A percentile compares a stretch with the other conserved stretches of the same genome.
phyloP scores from a whole-genome alignment of 2,888 invertebrate species.

The Geotrupes spiniger region DNA sequence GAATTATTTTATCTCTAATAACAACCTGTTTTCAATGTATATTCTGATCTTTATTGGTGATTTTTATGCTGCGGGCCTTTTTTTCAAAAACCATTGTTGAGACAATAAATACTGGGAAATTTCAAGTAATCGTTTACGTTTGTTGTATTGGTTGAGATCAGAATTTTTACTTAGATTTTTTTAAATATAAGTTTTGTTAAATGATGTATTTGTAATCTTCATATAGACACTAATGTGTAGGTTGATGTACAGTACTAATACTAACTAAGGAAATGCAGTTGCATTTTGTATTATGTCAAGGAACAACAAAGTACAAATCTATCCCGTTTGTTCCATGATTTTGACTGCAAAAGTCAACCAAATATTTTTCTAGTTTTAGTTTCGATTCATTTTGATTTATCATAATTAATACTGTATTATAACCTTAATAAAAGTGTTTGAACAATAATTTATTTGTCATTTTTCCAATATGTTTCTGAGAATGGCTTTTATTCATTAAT shows the following conservation, averaged over 20 bases:
- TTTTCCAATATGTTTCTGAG: background rate
- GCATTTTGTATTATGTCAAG: constrained; percentile 27
- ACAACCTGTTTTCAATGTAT: no score
- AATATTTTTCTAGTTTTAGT: constrained; percentile 46
- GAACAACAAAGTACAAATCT: constrained; percentile 40
- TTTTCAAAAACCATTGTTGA: no score
- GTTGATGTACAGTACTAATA: constrained; percentile 21
- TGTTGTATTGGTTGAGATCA: no score
- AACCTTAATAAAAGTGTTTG: constrained; percentile 5
- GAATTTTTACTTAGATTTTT: no score
- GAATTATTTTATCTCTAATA: no score
- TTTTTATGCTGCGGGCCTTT: no score
- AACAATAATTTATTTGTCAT: constrained; percentile 1
- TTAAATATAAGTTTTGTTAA: no score
- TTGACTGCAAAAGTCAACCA: constrained; percentile 33
- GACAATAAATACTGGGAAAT: no score
- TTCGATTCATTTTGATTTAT: constrained; percentile 15
- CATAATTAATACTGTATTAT: constrained; percentile 22
- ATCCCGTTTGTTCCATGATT: constrained; percentile 20
- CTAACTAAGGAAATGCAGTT: constrained; percentile 5
- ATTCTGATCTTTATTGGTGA: no score
- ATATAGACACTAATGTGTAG: constrained; percentile 4
- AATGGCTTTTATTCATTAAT: no score
- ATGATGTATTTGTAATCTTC: constrained; percentile 1
- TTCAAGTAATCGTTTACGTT: no score